These are phyloP conservation scores for Portunus trituberculatus DNA, from an alignment of 1,140 invertebrate species.

Conservation along the genomic window DNA sequence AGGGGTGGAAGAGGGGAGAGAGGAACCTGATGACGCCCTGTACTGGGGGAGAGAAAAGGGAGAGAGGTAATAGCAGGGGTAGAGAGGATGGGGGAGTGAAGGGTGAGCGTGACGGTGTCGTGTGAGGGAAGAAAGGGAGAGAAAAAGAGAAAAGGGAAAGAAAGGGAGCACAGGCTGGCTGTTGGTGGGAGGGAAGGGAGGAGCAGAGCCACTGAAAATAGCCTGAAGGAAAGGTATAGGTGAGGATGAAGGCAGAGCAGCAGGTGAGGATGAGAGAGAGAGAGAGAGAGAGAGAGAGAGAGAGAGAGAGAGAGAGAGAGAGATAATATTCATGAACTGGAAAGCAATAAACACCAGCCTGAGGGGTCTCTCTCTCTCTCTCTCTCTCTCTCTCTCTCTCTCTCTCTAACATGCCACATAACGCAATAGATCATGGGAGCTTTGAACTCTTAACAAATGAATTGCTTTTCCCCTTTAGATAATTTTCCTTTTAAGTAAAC, in stretches of 20 bases:
- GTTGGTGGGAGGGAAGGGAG: neutral
- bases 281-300: neutral
- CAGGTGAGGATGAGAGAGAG: neutral
- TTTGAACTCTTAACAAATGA: too few species aligned
- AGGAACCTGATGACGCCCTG: neutral
- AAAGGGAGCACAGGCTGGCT: neutral
- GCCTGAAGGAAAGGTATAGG: too few species aligned
- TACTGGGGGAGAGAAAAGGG: neutral
- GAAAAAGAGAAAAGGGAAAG: neutral
- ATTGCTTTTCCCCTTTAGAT: too few species aligned
- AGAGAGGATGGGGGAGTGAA: neutral
- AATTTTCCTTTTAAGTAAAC: too few species aligned
- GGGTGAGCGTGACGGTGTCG: too few species aligned
- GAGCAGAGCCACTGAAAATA: neutral
- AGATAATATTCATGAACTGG: neutral
- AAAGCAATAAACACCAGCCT: neutral
- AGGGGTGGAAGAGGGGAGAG: neutral
- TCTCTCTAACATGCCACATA: too few species aligned
- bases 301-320: neutral
- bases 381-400: too few species aligned
- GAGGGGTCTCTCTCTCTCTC: too few species aligned
- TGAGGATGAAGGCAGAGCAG: neutral
- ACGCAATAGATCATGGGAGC: too few species aligned
- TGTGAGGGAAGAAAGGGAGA: too few species aligned
- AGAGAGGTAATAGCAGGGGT: neutral